Evolutionary conservation across 2,888 invertebrate species (phyloP), one percentile per base, ranked within the genome.

Genomic region (Mystacides longicornis): DNA sequence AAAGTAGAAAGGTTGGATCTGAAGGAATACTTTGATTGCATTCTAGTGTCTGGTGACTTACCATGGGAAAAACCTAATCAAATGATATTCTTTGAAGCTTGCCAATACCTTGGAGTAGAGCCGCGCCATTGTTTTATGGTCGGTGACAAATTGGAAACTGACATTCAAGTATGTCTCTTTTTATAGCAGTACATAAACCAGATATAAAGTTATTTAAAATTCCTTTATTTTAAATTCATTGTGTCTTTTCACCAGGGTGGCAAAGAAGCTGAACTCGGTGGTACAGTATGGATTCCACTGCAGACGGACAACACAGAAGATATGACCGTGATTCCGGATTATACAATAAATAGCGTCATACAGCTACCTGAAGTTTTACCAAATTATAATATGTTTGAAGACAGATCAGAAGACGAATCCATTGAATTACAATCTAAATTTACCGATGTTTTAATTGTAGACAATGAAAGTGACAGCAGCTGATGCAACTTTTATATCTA

Each of bases 1-100:
- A 93, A 93, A 75, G 80, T 93, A 61, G 79, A 82, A 58, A 81
- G 81, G 62, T 77, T 90, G 62, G 80, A 82, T 52, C 76, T 90
- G 46, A 79, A 81, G 63, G 79, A 81, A 64, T 85, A 83, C 72
- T 91, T 91, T 71, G 89, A 90, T 73, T 81, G 86, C 65, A 81
- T 89, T 66, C 75, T 89, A 64, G 89, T 92, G 43, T 89, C 89
- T 49, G 89, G 89, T 18, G 92, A 92, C 73, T 75, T 88, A 64
- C 86, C 87, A 2, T 90, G 88, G 86, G 91, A 91, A 74, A 93
- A 92, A 71, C 92, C 92, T 0, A 81, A 89, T 68, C 81, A 85
- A 62, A 81, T 85, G 68, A 91, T 92, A 71, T 92, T 92, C 72
- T 79, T 85, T 63, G 84, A 87, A 64, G 91, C 90, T 23, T 91